Conservation (phyloP, 2,888 invertebrate species). For the Diaprepes abbreviatus region DNA sequence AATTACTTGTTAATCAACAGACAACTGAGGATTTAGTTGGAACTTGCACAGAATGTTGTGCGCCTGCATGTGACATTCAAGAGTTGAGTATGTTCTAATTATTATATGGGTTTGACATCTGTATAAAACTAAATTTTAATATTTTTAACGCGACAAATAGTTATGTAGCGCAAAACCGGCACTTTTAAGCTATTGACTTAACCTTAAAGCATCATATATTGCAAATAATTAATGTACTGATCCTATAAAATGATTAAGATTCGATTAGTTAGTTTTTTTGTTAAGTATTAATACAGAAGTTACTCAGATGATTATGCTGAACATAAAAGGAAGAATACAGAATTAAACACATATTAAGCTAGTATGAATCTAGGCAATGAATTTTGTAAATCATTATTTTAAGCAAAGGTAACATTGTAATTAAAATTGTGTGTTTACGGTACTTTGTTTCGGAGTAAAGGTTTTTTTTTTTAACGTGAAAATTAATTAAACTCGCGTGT, state of each 20-base stretch:
- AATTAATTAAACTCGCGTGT: background rate
- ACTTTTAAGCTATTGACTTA: slow-evolving; percentile 17
- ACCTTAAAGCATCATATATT: slow-evolving; percentile 17
- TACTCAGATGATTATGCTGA: background rate
- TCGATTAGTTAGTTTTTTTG: background rate
- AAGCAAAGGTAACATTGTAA: background rate
- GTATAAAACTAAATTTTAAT: too few relatives aligned
- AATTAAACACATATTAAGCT: background rate
- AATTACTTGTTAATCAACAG: too few relatives aligned
- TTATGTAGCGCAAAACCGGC: slow-evolving; percentile 19
- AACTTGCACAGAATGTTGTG: too few relatives aligned
- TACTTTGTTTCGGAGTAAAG: background rate
- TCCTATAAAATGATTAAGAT: slow-evolving; percentile 1
- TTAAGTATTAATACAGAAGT: background rate
- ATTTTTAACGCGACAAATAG: too few relatives aligned
- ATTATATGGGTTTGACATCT: too few relatives aligned
- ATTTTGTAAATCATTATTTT: background rate
- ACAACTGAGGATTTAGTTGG: too few relatives aligned
- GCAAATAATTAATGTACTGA: background rate
- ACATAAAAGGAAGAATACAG: background rate
- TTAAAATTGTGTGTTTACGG: background rate
- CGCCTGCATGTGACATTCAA: too few relatives aligned
- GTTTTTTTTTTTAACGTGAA: background rate
- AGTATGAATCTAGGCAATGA: background rate
- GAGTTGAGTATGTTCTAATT: too few relatives aligned